These are phyloP conservation scores for Ciconia nigra DNA, from an alignment of 2,797 vertebrate genomes.

Conservation along the genomic window DNA sequence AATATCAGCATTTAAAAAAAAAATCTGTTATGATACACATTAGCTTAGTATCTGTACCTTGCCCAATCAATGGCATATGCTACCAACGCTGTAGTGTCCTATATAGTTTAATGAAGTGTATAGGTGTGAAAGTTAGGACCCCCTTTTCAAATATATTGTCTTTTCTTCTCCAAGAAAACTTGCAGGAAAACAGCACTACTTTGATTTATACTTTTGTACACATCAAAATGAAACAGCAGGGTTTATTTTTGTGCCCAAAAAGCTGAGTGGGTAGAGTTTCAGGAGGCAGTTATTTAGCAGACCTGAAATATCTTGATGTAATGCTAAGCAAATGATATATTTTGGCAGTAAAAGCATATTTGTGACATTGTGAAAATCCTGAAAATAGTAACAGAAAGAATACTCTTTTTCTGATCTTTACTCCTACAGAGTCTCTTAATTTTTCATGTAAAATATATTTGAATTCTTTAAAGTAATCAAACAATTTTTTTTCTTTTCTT, in stretches of 20 bases:
- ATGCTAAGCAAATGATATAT: neutral
- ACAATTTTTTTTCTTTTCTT: neutral
- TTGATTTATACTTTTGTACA: neutral
- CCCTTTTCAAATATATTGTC: neutral
- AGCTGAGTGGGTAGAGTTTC: neutral
- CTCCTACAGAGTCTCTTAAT: neutral
- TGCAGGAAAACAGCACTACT: neutral
- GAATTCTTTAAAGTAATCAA: neutral
- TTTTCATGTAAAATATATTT: conserved; percentile 33
- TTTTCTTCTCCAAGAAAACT: neutral
- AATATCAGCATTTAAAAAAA: neutral
- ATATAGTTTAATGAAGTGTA: neutral
- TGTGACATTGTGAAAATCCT: neutral
- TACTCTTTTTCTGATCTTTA: neutral
- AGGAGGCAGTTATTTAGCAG: neutral
- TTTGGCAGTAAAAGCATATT: neutral
- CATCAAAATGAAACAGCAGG: neutral
- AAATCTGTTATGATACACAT: neutral
- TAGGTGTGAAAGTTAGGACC: neutral
- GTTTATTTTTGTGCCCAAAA: neutral
- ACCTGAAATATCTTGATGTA: neutral
- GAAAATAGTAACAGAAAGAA: neutral
- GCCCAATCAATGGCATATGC: neutral
- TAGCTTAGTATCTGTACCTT: neutral
- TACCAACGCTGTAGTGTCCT: neutral